A percentile compares a stretch with the other conserved stretches of the same genome.
phyloP scores from a whole-genome alignment of 2,888 invertebrate genomes.

The Parnassius orleans region DNA sequence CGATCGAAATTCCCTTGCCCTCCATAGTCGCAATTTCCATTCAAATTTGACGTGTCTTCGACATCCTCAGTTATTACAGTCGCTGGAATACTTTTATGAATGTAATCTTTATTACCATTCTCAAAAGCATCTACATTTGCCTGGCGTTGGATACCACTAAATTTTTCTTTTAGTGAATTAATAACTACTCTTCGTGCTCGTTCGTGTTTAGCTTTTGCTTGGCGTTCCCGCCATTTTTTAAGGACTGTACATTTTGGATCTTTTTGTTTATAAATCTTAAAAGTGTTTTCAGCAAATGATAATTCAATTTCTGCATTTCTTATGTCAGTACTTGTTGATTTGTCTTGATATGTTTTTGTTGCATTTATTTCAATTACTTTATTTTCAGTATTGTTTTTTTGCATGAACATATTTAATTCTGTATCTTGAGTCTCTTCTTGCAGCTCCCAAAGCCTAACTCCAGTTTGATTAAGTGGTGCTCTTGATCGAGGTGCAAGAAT shows the following conservation, averaged over 20 bases:
- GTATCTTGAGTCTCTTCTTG: conserved; percentile 38
- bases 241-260: conserved; percentile 58
- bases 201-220: conserved; percentile 60
- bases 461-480: conserved; percentile 57
- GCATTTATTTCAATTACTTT: conserved; percentile 7
- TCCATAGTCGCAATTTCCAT: conserved; percentile 51
- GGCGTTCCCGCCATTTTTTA: conserved; percentile 65
- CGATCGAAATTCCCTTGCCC: conserved; percentile 40
- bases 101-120: conserved; percentile 49
- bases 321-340: conserved; percentile 44
- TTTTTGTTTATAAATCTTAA: conserved; percentile 36
- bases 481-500: conserved; percentile 61
- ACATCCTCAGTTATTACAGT: conserved; percentile 66
- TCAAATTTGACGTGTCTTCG: conserved; percentile 73
- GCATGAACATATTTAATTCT: conserved; percentile 32
- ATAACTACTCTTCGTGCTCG: conserved; percentile 65
- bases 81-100: conserved; percentile 48
- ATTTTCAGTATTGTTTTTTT: conserved; percentile 8
- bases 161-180: conserved; percentile 72
- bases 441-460: conserved; percentile 59
- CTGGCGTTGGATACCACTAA: conserved; percentile 40
- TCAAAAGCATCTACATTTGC: conserved; percentile 43
- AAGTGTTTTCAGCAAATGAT: conserved; percentile 25
- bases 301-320: conserved; percentile 34
- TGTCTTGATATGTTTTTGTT: conserved; percentile 37